A percentile compares a stretch with the other conserved stretches of the same genome.
phyloP scores from a whole-genome alignment of 2,113 vertebrate species.

The Tiliqua scincoides region DNA sequence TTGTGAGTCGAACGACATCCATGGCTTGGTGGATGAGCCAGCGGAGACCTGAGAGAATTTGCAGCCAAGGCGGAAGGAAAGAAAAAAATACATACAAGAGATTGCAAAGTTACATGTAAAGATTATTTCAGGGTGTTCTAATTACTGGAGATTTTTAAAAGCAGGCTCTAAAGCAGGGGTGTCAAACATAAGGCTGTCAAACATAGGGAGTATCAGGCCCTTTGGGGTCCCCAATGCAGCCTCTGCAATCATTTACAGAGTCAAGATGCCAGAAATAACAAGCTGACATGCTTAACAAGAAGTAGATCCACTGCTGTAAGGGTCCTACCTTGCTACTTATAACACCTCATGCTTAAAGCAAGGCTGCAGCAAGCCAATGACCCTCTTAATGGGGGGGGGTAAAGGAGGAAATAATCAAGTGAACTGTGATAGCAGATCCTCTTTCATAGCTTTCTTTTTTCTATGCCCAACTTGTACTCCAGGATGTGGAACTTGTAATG shows the following conservation, averaged over 20 bases:
- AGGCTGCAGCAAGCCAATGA: not conserved
- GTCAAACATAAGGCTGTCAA: slow-evolving; percentile 10
- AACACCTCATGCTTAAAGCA: not conserved
- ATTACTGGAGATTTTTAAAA: slow-evolving; percentile 65
- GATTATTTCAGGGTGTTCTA: slow-evolving; percentile 71
- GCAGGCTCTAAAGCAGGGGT: slow-evolving; percentile 59
- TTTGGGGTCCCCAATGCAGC: not conserved
- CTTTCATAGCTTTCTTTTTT: not conserved
- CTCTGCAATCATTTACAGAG: not conserved
- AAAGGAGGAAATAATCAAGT: not conserved
- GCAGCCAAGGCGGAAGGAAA: slow-evolving; percentile 76
- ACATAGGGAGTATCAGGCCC: not conserved
- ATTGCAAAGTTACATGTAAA: slow-evolving; percentile 77
- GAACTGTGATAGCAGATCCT: not conserved
- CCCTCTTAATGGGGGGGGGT: not conserved
- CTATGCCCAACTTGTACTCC: not conserved
- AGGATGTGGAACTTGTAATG: not conserved
- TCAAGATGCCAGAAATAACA: not conserved
- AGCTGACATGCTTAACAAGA: not conserved
- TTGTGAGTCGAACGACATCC: slow-evolving; percentile 99
- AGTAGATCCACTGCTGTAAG: not conserved
- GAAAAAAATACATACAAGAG: slow-evolving; percentile 83
- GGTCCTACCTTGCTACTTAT: not conserved
- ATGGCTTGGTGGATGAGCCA: slow-evolving; percentile 90
- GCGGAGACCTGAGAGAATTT: slow-evolving; percentile 94